Conservation (phyloP, 2,888 invertebrate genomes). For the Acrobasis repandana region DNA sequence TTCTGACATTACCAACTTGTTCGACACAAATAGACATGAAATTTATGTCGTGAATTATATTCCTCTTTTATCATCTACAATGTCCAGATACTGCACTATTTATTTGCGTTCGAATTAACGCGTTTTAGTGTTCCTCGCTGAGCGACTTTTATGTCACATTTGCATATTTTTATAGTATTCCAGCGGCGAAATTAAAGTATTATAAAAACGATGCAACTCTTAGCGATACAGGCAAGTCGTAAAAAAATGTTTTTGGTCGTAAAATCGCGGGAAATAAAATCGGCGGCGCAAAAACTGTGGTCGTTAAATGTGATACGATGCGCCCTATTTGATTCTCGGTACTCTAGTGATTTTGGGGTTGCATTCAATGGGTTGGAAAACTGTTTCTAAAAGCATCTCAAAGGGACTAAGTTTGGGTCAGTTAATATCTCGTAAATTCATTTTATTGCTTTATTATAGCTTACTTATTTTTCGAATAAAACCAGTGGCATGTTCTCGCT, state of each 20-base stretch:
- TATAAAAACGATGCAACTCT: conserved; percentile 74
- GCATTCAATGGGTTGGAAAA: conserved; percentile 28
- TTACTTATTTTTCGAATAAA: background rate
- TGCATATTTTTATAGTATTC: conserved; percentile 80
- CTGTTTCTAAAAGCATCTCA: background rate
- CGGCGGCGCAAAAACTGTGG: conserved; percentile 63
- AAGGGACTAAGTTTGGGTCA: conserved; percentile 1
- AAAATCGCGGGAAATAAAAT: conserved; percentile 72
- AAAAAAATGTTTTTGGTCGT: conserved; percentile 76
- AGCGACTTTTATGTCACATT: conserved; percentile 73
- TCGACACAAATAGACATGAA: background rate
- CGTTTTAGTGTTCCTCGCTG: conserved; percentile 60
- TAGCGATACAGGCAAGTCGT: conserved; percentile 73
- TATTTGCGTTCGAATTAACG: conserved; percentile 52
- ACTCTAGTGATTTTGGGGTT: conserved; percentile 7
- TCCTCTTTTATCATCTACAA: conserved; percentile 17
- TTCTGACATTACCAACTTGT: background rate
- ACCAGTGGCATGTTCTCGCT: background rate
- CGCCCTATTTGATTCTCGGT: conserved; percentile 3
- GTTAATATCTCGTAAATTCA: conserved; percentile 10
- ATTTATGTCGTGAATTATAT: conserved; percentile 2
- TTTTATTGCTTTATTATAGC: conserved; percentile 17
- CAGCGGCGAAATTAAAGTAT: conserved; percentile 81
- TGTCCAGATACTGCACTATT: conserved; percentile 29
- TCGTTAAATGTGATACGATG: conserved; percentile 27